phyloP scores from a whole-genome alignment of 2,888 invertebrate genomes.

The Andrena chrysosceles region DNA sequence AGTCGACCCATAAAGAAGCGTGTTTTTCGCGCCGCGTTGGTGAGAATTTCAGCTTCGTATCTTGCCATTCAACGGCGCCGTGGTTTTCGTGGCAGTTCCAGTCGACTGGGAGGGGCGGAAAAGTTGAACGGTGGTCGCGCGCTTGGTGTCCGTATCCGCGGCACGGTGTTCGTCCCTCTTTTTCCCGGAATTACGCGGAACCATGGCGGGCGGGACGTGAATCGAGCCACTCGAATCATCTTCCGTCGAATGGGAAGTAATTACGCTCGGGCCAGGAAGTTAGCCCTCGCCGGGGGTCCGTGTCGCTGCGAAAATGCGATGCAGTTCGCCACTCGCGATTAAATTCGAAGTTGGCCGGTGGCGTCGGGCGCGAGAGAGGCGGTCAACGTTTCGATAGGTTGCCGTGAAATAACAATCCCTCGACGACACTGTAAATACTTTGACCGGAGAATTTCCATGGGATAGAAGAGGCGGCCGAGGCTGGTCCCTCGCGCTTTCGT shows the following conservation, averaged over 20 bases:
- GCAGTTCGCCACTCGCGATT: constrained; percentile 15
- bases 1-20: constrained; percentile 46
- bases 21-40: constrained; percentile 30
- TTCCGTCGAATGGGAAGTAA: constrained; percentile 16
- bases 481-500: constrained; percentile 31
- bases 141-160: no score
- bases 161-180: not conserved
- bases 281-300: not conserved
- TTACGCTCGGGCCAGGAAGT: constrained; percentile 16
- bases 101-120: not conserved
- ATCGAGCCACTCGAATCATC: not conserved
- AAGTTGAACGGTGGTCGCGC: not conserved
- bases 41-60: constrained; percentile 12
- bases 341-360: constrained; percentile 12
- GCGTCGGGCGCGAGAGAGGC: not conserved
- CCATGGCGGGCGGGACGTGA: no score
- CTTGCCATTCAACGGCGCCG: constrained; percentile 16
- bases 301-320: constrained; percentile 15
- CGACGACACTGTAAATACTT: constrained; percentile 34
- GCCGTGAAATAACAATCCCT: constrained; percentile 41
- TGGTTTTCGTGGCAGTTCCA: not conserved
- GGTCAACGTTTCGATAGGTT: constrained; percentile 39
- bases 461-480: constrained; percentile 1
- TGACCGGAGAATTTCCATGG: constrained; percentile 41
- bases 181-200: not conserved